A percentile compares a stretch with the other conserved stretches of the same genome.
These are phyloP conservation scores for Xestia sexstrigata DNA, from an alignment of 2,888 invertebrate species.

Conservation along the genomic window DNA sequence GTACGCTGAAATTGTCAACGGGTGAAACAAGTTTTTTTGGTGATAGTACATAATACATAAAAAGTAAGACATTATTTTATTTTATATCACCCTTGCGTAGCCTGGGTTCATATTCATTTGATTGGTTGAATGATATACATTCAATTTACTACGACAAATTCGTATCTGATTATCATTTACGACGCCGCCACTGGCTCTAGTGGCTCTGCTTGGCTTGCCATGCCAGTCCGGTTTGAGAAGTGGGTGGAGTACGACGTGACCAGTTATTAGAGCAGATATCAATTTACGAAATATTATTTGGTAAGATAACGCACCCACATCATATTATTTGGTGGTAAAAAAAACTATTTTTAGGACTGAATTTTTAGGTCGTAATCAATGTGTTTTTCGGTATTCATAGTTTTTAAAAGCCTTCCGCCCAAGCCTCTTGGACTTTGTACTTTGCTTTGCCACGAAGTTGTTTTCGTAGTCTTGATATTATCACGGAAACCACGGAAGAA, in stretches of 20 bases:
- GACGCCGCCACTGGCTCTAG: background rate
- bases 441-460: constrained; percentile 58
- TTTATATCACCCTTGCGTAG: background rate
- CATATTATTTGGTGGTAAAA: background rate
- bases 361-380: background rate
- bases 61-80: constrained; percentile 21
- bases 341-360: constrained; percentile 2
- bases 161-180: constrained; percentile 36
- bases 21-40: background rate
- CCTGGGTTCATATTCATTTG: background rate
- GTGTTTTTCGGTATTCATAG: constrained; percentile 16
- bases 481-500: background rate
- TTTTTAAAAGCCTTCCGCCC: constrained; percentile 31
- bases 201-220: background rate
- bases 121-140: constrained; percentile 31
- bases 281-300: constrained; percentile 52
- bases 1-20: constrained; percentile 9
- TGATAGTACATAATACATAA: background rate
- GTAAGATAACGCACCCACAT: constrained; percentile 60
- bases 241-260: constrained; percentile 63
- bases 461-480: constrained; percentile 47
- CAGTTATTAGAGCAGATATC: constrained; percentile 8
- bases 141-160: constrained; percentile 12
- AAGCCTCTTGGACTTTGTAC: constrained; percentile 72
- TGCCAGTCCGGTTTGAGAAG: constrained; percentile 65